Base-by-base conservation (phyloP, 1,140 invertebrate species). In the Pararge aegeria region DNA sequence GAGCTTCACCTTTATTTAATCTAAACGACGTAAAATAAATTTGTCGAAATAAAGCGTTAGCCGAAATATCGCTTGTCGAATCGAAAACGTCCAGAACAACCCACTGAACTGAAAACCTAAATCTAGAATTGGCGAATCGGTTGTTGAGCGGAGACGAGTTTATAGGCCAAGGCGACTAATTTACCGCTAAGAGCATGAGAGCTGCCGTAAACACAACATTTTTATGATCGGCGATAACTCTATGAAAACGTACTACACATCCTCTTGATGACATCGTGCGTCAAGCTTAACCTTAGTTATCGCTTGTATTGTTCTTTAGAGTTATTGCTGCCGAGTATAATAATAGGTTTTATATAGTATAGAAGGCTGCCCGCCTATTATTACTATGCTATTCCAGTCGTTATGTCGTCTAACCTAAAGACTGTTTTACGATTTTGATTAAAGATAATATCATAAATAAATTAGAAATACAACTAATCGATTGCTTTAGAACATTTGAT, bases 61-160 rank as follows among this genome's bases (percentile, higher is more conserved):
- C 40, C 59, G 37, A 66, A 74, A 49, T 27, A 63, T 55, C 34
- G 61, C 49, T 48, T 49, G 53, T 49, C 59, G 52, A 61, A 58
- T 83, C 75, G 81, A 73, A 81, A 84, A 70, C 72, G 74, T 73
- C 70, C 73, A 77, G 59, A 50, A 62, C 81, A 83, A 84, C 80
- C 78, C 72, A 85, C 73, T 89, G 83, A 83, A 78, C 86, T 86
- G 84, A 80, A 89, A 86, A 89, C 86, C 86, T 86, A 89, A 89
- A 86, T 89, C 84, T 85, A 83, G 82, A 87, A 83, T 83, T 87
- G 81, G 80, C 80, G 80, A 83, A 80, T 84, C 70, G 72, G 70
- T 68, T 66, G 68, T 71, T 66, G 70, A 78, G 76, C 73, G 73
- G 70, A 70, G 65, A 34, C 67, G 66, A 70, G 68, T 80, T 84